A percentile compares a stretch with the other conserved stretches of the same genome.
Conservation (phyloP, 2,888 invertebrate genomes). For the Noctua fimbriata region DNA sequence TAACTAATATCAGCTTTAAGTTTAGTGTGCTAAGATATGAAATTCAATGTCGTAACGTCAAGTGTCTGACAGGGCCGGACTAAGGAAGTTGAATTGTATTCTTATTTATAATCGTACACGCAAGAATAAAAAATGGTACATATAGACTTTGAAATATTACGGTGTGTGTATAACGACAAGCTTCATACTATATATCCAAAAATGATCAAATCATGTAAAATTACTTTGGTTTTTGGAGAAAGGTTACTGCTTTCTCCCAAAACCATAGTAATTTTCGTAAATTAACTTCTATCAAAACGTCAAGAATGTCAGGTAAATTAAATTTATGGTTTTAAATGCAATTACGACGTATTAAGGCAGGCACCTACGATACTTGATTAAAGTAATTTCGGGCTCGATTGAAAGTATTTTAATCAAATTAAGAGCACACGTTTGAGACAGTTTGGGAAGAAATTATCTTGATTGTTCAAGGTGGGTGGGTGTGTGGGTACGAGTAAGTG, state of each 20-base stretch:
- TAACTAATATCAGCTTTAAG: constrained; percentile 8
- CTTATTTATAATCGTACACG: background rate
- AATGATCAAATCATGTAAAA: background rate
- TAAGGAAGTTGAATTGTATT: background rate
- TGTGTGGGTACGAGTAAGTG: background rate
- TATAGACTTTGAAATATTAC: background rate
- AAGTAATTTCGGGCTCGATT: constrained; percentile 45
- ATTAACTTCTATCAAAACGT: constrained; percentile 32
- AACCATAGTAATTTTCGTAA: constrained; percentile 10
- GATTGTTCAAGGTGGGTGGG: constrained; percentile 34
- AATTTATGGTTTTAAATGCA: constrained; percentile 31
- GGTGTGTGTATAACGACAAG: background rate
- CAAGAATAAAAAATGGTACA: background rate
- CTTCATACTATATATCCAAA: background rate
- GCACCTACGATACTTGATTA: constrained; percentile 46
- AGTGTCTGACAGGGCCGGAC: constrained; percentile 25
- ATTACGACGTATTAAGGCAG: constrained; percentile 24
- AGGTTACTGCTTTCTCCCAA: background rate
- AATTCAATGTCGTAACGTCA: constrained; percentile 16
- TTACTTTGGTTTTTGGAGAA: too few species aligned
- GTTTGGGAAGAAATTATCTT: constrained; percentile 47
- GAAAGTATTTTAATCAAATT: constrained; percentile 57
- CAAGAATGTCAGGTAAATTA: constrained; percentile 19
- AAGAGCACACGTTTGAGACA: constrained; percentile 40
- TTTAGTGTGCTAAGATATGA: background rate